Evolutionary conservation across 2,797 vertebrate genomes (phyloP).

Genomic region (Leptoclinus maculatus): DNA sequence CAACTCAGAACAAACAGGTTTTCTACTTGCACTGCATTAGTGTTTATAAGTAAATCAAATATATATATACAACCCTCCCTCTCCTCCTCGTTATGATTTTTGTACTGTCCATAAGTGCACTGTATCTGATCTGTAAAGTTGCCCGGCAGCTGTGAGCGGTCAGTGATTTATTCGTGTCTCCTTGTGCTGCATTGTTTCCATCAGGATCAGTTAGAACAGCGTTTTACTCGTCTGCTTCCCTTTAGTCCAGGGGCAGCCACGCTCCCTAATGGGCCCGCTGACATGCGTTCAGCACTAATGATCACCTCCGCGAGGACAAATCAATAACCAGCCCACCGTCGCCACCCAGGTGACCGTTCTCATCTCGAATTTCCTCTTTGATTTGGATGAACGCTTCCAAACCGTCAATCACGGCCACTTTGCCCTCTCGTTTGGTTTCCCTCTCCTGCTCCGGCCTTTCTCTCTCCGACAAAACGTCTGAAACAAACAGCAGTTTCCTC

Average conservation of each 20-base stretch:
- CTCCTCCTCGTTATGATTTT: not conserved
- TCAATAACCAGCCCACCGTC: constrained; percentile 83
- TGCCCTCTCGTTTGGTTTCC: constrained; percentile 35
- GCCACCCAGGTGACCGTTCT: constrained; percentile 66
- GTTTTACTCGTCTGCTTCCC: constrained; percentile 52
- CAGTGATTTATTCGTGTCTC: constrained; percentile 50
- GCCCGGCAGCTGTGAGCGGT: constrained; percentile 2
- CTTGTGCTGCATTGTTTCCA: constrained; percentile 8
- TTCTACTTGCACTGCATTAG: no score
- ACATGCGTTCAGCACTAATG: constrained; percentile 87
- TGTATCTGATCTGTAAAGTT: constrained; percentile 15
- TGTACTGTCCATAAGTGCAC: not conserved
- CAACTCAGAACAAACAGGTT: no score
- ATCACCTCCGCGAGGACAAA: constrained; percentile 87
- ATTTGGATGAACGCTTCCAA: constrained; percentile 79
- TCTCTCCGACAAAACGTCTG: not conserved
- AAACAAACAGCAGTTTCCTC: constrained; percentile 38
- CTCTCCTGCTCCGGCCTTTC: not conserved
- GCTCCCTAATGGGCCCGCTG: constrained; percentile 85
- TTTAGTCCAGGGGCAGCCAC: constrained; percentile 76
- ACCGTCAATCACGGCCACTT: constrained; percentile 67
- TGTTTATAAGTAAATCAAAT: not conserved
- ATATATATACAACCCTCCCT: not conserved
- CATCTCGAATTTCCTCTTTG: constrained; percentile 79
- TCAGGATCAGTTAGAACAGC: constrained; percentile 6